Evolutionary conservation across 2,113 vertebrate species (phyloP).

Genomic region (Ondatra zibethicus): DNA sequence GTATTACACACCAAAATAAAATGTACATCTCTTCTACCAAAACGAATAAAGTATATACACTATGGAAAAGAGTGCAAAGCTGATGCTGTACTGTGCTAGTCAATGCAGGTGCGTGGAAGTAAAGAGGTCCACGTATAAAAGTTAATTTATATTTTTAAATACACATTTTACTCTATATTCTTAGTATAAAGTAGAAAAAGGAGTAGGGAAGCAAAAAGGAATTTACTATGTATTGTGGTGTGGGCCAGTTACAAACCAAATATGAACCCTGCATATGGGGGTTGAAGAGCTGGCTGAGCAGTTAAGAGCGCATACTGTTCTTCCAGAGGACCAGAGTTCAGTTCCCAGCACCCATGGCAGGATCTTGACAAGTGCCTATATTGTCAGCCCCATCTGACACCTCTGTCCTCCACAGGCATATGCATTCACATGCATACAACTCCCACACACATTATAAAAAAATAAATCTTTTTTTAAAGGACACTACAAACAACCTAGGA

Average conservation of each 20-base stretch:
- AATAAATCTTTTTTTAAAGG: background rate
- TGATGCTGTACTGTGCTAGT: slow-evolving; percentile 18
- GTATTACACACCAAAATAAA: slow-evolving; percentile 41
- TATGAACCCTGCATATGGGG: background rate
- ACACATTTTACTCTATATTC: background rate
- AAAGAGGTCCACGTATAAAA: slow-evolving; percentile 23
- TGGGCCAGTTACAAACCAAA: background rate
- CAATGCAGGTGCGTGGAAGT: background rate
- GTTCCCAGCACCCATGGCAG: background rate
- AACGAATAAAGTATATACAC: background rate
- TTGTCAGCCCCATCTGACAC: background rate
- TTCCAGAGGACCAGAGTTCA: background rate
- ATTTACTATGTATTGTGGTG: background rate
- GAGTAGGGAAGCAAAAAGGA: slow-evolving; percentile 18
- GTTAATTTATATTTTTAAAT: slow-evolving; percentile 48
- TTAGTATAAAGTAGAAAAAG: slow-evolving; percentile 39
- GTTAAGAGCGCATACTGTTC: background rate
- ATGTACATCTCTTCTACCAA: slow-evolving; percentile 20
- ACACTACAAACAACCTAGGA: background rate
- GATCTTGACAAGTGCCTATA: background rate
- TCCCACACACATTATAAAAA: background rate
- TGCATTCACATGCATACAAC: background rate
- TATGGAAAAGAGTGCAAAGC: background rate
- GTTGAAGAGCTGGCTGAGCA: background rate
- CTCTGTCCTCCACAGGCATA: background rate